Evolutionary conservation across 1,140 invertebrate genomes (phyloP), one percentile per base, ranked within the genome.

Genomic region (Phortica variegata): DNA sequence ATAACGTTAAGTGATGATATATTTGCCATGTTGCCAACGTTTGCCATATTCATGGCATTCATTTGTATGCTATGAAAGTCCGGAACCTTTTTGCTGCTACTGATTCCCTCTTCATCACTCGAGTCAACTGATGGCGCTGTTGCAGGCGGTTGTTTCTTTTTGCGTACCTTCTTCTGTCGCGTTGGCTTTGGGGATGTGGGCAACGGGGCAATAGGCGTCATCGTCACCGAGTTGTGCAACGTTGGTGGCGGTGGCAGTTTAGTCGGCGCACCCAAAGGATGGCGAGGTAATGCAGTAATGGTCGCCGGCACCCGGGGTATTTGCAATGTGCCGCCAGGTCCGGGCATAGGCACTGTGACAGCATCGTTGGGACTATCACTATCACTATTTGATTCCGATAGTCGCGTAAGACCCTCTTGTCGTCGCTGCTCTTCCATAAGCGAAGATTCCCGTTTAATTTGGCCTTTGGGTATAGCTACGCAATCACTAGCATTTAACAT

Each of bases 41-140:
- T 17, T 13, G 48, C 43, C 56, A 33, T 62, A 55, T 5, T 34
- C 33, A 7, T 15, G 33, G 13, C 16, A 34, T 4, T 5, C 33
- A 32, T 65, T 68, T 34, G 52, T 52, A 9, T 6, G 6, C 26
- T 29, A n/a, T n/a, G n/a, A n/a, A n/a, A n/a, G n/a, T n/a, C n/a
- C n/a, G n/a, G n/a, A n/a, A n/a, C n/a, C 6, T 12, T 29, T 31
- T 47, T 40, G 15, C 52, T 23, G 33, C 46, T 12, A 52, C 21
- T 3, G 59, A 51, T n/a, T 62, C 60, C 23, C 21, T 76, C 73
- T 21, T 76, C 73, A 31, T 76, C 73, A 44, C 74, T 76, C 7
- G 69, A 66, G 18, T 73, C 66, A 6, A 56, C 21, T 4, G 43
- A 46, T 16, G 58, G 48, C 5, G 49, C 47, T 3, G 47, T 54